phyloP scores from a whole-genome alignment of 1,140 invertebrate genomes.

The Odontomachus brunneus region DNA sequence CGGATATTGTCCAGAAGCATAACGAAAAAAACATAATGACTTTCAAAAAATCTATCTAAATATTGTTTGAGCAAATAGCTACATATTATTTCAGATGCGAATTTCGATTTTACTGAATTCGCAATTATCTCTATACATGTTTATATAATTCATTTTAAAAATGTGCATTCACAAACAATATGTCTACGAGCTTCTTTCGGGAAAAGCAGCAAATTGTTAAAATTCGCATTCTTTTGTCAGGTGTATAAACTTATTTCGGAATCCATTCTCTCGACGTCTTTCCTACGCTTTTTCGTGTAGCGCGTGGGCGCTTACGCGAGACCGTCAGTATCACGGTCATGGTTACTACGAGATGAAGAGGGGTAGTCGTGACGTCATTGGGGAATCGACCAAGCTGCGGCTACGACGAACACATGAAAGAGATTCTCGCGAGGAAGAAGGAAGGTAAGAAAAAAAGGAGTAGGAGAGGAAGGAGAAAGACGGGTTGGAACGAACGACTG shows the following conservation, averaged over 20 bases:
- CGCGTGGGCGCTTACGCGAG: constrained; percentile 8
- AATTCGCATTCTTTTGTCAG: not conserved
- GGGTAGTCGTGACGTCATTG: constrained; percentile 54
- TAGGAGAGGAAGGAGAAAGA: not conserved
- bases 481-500: not conserved
- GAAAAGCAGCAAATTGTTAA: not conserved
- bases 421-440: not conserved
- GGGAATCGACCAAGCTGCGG: constrained; percentile 58
- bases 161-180: not conserved
- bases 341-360: constrained; percentile 46
- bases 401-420: not conserved
- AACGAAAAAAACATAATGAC: not conserved
- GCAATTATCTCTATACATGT: not conserved
- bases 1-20: not conserved
- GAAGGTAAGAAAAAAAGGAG: not conserved
- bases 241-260: not conserved
- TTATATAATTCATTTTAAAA: not conserved
- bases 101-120: no score
- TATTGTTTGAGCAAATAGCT: no score
- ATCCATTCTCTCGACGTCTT: not conserved
- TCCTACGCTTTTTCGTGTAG: constrained; percentile 12
- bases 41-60: not conserved
- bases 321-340: constrained; percentile 33
- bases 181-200: not conserved
- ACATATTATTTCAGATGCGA: no score